A percentile compares a stretch with the other conserved stretches of the same genome.
Conservation (phyloP, 2,113 vertebrate genomes). For the Xenopus tropicalis region UCB_Xtro_10.0 CM004446.2:70980001-70980500, state of each 20-base stretch:
- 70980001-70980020: too few relatives aligned
- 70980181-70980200: slow-evolving; percentile 14
- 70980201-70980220: slow-evolving; percentile 46
- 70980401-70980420: slow-evolving; percentile 11
- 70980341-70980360: neutral
- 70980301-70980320: slow-evolving; percentile 25
- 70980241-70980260: slow-evolving; percentile 42
- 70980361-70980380: slow-evolving; percentile 21
- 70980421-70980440: neutral
- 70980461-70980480: slow-evolving; percentile 29
- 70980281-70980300: slow-evolving; percentile 42
- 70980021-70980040: too few relatives aligned
- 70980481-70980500: slow-evolving; percentile 11
- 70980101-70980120: neutral
- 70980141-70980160: too few relatives aligned
- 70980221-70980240: slow-evolving; percentile 43
- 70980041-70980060: too few relatives aligned
- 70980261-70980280: slow-evolving; percentile 17
- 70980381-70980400: slow-evolving; percentile 37
- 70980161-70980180: neutral
- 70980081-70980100: slow-evolving; percentile 27
- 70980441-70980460: slow-evolving; percentile 13
- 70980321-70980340: neutral
- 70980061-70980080: too few relatives aligned
- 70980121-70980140: too few relatives aligned